phyloP scores from a whole-genome alignment of 2,888 invertebrate genomes.

The Dynastes hyllus region DNA sequence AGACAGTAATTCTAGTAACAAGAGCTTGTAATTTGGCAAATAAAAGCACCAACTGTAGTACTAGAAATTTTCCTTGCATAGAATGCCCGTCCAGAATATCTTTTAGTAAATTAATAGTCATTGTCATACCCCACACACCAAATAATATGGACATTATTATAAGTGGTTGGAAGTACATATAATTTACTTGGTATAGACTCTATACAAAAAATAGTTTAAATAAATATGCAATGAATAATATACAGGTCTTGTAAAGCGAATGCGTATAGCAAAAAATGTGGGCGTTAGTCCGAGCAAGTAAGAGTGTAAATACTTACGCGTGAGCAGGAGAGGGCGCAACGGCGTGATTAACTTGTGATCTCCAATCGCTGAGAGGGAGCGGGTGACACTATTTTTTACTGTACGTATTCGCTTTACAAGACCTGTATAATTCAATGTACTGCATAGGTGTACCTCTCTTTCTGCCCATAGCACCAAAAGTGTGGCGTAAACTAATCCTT shows the following conservation, averaged over 20 bases:
- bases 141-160: slow-evolving; percentile 78
- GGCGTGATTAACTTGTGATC: too few relatives aligned
- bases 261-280: too few relatives aligned
- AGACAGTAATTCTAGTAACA: slow-evolving; percentile 74
- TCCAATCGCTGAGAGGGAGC: too few relatives aligned
- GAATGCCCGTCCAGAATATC: slow-evolving; percentile 69
- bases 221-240: background rate
- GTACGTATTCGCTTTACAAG: too few relatives aligned
- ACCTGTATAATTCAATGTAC: too few relatives aligned
- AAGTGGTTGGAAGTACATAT: slow-evolving; percentile 79
- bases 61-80: slow-evolving; percentile 73
- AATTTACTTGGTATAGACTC: slow-evolving; percentile 75
- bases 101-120: slow-evolving; percentile 76
- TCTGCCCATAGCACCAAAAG: slow-evolving; percentile 78
- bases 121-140: slow-evolving; percentile 81
- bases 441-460: slow-evolving; percentile 69
- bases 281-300: too few relatives aligned
- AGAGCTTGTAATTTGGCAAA: slow-evolving; percentile 81
- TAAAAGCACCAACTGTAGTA: slow-evolving; percentile 78
- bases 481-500: slow-evolving; percentile 76
- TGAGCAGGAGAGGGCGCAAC: too few relatives aligned
- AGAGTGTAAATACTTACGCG: too few relatives aligned
- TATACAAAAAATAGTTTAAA: slow-evolving; percentile 64
- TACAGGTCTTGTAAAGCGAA: too few relatives aligned
- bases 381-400: too few relatives aligned